These are phyloP conservation scores for Sesamia nonagrioides DNA, from an alignment of 1,140 invertebrate species.

Conservation along the genomic window DNA sequence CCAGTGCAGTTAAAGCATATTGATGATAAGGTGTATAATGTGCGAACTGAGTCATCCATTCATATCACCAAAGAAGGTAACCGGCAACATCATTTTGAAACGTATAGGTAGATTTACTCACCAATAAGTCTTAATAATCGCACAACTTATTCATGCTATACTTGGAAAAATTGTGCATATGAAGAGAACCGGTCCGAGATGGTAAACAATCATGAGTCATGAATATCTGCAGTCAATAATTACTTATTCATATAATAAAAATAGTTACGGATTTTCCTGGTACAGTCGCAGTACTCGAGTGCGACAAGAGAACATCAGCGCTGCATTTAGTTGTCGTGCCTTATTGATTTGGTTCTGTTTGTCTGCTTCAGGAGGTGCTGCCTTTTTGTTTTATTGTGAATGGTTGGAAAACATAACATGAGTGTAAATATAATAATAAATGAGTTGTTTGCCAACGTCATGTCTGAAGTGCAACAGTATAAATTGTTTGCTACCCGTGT, in stretches of 20 bases:
- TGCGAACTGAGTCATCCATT: constrained; percentile 47
- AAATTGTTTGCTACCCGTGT: constrained; percentile 46
- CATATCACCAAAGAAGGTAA: constrained; percentile 57
- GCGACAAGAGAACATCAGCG: constrained; percentile 7
- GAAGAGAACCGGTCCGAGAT: constrained; percentile 66
- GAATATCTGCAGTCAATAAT: constrained; percentile 54
- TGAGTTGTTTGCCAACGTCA: constrained; percentile 33
- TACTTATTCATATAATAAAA: constrained; percentile 52
- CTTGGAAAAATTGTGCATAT: constrained; percentile 75
- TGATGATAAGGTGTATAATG: constrained; percentile 28
- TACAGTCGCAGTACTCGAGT: constrained; percentile 20
- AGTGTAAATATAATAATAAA: constrained; percentile 11
- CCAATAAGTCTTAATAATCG: constrained; percentile 58
- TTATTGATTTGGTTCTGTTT: constrained; percentile 30
- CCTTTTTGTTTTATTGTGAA: constrained; percentile 1
- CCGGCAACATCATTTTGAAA: constrained; percentile 40
- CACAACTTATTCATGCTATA: constrained; percentile 65
- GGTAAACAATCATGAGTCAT: constrained; percentile 71
- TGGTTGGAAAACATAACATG: constrained; percentile 26
- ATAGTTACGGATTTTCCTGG: constrained; percentile 53
- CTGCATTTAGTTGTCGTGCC: constrained; percentile 17
- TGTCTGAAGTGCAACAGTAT: constrained; percentile 25
- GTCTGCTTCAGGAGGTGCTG: neutral
- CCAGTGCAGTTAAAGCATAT: constrained; percentile 26
- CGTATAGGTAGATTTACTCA: constrained; percentile 53